Evolutionary conservation across 2,797 vertebrate genomes (phyloP).

Genomic region (Cuniculus paca): DNA sequence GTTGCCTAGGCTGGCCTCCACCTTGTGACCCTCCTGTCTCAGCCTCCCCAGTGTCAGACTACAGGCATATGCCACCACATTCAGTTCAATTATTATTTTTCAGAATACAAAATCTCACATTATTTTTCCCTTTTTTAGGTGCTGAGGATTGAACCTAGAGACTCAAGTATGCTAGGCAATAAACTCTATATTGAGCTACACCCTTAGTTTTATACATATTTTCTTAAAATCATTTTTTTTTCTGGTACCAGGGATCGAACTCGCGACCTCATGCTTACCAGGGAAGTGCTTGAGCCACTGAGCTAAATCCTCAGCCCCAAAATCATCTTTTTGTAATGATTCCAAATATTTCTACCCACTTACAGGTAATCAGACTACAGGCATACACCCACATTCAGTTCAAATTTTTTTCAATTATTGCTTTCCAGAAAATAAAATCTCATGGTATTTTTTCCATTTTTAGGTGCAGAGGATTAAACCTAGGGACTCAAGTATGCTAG

Average conservation of each 20-base stretch:
- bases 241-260: too few species aligned
- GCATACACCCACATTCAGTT: not conserved
- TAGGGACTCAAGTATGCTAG: not conserved
- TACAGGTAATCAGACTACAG: not conserved
- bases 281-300: too few species aligned
- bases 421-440: slow-evolving; percentile 33
- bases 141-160: not conserved
- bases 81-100: not conserved
- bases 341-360: too few species aligned
- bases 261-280: too few species aligned
- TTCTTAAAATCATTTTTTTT: not conserved
- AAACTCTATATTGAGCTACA: not conserved
- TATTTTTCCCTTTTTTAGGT: not conserved
- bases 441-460: not conserved
- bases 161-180: not conserved
- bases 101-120: slow-evolving; percentile 18
- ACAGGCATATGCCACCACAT: not conserved
- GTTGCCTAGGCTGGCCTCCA: not conserved
- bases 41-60: not conserved
- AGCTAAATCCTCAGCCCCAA: too few species aligned
- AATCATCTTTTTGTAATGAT: too few species aligned
- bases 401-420: not conserved
- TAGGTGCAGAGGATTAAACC: too few species aligned
- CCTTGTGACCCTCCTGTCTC: not conserved
- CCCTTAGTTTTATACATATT: not conserved